These are phyloP conservation scores for Rousettus leschenaultii DNA, from an alignment of 2,113 vertebrate genomes.

Conservation along the genomic window DNA sequence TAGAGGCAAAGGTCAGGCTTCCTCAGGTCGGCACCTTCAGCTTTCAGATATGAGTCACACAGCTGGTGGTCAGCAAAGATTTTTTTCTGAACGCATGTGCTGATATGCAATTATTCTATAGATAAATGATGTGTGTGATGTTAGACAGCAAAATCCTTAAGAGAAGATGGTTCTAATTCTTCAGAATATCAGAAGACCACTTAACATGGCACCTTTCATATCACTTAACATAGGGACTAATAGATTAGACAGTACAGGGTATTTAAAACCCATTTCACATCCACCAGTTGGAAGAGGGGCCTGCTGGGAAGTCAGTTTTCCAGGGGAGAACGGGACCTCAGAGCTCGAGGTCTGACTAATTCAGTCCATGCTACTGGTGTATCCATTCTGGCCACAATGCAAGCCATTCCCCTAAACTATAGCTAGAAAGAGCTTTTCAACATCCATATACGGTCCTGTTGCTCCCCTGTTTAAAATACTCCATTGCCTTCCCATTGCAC, in stretches of 20 bases:
- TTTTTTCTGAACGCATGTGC: not conserved
- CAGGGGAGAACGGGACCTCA: not conserved
- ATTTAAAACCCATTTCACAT: not conserved
- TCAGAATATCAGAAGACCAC: not conserved
- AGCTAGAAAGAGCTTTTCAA: not conserved
- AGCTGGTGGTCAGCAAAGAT: not conserved
- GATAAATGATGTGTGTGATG: not conserved
- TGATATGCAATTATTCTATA: not conserved
- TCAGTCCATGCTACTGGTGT: accelerated
- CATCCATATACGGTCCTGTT: accelerated
- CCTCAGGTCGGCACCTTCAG: not conserved
- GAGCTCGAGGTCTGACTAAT: not conserved
- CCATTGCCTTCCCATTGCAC: not conserved
- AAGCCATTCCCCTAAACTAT: not conserved
- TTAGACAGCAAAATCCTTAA: not conserved
- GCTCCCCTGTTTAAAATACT: not conserved
- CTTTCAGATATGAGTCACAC: not conserved
- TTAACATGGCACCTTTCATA: not conserved
- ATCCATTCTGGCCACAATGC: accelerated
- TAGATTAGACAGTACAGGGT: no score
- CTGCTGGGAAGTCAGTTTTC: accelerated
- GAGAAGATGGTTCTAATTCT: not conserved
- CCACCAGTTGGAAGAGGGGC: not conserved
- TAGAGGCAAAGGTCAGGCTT: not conserved
- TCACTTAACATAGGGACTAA: not conserved